Evolutionary conservation across 2,113 vertebrate species (phyloP).

Genomic region (Actenoides lindsayi): DNA sequence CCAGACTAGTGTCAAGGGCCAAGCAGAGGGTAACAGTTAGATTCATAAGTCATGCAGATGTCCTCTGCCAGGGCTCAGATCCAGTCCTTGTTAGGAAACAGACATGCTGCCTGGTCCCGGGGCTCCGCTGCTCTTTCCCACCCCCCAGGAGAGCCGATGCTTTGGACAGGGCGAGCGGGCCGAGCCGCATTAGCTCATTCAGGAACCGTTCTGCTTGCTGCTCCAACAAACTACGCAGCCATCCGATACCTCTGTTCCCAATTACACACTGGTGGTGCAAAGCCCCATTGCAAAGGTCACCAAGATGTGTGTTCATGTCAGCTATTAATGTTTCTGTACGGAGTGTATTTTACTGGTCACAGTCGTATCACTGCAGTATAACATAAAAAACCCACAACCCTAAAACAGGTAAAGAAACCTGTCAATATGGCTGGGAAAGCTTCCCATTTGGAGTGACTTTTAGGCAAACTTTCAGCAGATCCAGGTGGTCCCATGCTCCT

Average conservation of each 20-base stretch:
- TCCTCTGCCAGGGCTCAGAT: conserved; percentile 38
- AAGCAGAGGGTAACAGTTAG: neutral
- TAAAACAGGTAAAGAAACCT: neutral
- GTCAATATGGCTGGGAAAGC: neutral
- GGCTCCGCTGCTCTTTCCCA: neutral
- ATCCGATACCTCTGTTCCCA: neutral
- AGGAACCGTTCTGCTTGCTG: neutral
- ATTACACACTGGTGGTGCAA: neutral
- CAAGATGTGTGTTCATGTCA: neutral
- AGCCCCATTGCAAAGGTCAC: neutral
- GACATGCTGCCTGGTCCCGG: neutral
- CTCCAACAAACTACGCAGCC: neutral
- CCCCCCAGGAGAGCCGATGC: neutral
- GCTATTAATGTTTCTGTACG: neutral
- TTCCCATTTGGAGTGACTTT: neutral
- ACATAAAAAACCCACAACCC: neutral
- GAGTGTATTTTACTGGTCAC: neutral
- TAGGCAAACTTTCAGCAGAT: neutral
- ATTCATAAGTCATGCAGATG: neutral
- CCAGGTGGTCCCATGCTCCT: neutral
- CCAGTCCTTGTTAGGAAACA: conserved; percentile 63
- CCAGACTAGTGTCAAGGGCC: conserved; percentile 43
- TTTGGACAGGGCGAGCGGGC: neutral
- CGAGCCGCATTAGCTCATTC: neutral
- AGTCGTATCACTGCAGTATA: neutral